These are phyloP conservation scores for Heteronetta atricapilla DNA, from an alignment of 2,113 vertebrate species.

Conservation along the genomic window DNA sequence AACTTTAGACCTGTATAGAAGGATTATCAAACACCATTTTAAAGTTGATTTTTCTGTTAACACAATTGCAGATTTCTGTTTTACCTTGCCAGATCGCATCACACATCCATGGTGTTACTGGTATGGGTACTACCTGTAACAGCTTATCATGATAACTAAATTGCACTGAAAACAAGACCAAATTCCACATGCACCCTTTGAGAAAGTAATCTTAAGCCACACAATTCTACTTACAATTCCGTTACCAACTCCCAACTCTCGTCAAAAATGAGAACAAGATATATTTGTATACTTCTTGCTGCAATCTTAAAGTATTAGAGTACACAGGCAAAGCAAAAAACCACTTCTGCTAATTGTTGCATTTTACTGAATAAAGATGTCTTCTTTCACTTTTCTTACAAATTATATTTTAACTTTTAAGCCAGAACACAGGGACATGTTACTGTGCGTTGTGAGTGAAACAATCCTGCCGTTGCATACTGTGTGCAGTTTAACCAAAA, in stretches of 20 bases:
- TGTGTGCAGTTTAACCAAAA: neutral
- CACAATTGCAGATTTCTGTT: neutral
- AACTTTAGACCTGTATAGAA: neutral
- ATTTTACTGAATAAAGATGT: neutral
- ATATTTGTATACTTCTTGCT: neutral
- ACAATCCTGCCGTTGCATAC: constrained; percentile 18
- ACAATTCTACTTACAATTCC: neutral
- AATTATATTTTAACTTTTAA: neutral
- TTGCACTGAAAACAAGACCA: neutral
- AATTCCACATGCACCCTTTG: neutral
- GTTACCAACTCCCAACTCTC: neutral
- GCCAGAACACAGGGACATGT: neutral
- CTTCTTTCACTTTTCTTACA: constrained; percentile 19
- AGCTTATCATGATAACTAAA: neutral
- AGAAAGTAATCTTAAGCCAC: neutral
- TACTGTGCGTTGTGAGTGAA: neutral
- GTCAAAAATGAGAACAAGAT: neutral
- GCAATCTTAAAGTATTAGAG: neutral
- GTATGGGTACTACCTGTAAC: neutral
- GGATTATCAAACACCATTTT: neutral
- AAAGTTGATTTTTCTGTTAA: neutral
- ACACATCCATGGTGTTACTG: neutral
- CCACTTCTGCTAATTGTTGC: neutral
- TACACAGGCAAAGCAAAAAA: neutral
- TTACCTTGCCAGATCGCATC: neutral